phyloP scores from a whole-genome alignment of 2,797 vertebrate species.

The Catharus ustulatus region DNA sequence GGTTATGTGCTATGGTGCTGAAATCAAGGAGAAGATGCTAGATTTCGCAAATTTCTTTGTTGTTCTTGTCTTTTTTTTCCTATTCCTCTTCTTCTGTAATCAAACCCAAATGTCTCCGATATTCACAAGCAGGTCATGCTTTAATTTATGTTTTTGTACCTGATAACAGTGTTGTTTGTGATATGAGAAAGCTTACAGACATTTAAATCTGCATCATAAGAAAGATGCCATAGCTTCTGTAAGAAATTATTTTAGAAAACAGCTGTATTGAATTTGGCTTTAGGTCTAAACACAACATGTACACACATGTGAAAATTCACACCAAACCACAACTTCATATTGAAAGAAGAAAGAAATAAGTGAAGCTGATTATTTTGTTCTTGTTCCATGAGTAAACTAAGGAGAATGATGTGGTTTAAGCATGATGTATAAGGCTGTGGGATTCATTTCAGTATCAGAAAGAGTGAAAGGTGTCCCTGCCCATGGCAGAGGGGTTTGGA shows the following conservation, averaged over 20 bases:
- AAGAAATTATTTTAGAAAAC: neutral
- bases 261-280: neutral
- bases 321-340: neutral
- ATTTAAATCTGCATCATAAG: neutral
- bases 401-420: neutral
- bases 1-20: neutral
- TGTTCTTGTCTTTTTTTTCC: neutral
- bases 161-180: neutral
- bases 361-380: neutral
- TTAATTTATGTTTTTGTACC: neutral
- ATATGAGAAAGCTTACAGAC: neutral
- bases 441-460: neutral
- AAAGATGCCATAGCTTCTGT: neutral
- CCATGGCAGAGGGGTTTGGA: neutral
- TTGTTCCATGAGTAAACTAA: neutral
- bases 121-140: neutral
- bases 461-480: neutral
- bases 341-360: neutral
- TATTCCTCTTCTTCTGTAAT: neutral
- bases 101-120: neutral
- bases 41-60: neutral
- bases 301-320: neutral
- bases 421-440: neutral
- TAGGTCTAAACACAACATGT: neutral
- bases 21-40: neutral